Conservation (phyloP, 1,140 invertebrate genomes). For the Euborellia annulipes region DNA sequence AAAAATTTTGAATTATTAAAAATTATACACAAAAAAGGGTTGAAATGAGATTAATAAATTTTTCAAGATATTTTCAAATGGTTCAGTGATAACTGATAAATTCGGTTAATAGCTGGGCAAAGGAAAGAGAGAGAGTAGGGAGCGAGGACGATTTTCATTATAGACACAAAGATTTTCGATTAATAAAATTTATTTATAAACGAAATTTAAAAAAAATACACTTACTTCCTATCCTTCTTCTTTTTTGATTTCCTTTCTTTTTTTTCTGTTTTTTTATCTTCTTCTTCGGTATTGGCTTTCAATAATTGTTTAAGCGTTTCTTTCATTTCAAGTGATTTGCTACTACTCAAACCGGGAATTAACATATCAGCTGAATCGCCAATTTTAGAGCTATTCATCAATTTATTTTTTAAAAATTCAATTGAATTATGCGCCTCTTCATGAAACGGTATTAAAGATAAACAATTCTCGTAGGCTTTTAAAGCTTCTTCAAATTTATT, state of each 20-base stretch:
- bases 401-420: constrained; percentile 55
- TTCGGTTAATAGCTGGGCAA: too few species aligned
- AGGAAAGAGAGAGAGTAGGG: too few species aligned
- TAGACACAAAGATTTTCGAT: too few species aligned
- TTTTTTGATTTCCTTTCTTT: constrained; percentile 38
- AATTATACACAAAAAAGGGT: too few species aligned
- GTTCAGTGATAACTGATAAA: too few species aligned
- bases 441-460: constrained; percentile 63
- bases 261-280: constrained; percentile 43
- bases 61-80: too few species aligned
- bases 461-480: constrained; percentile 66
- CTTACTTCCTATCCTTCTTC: constrained; percentile 45
- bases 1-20: not conserved
- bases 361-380: constrained; percentile 40
- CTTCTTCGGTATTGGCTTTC: constrained; percentile 23
- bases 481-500: constrained; percentile 71
- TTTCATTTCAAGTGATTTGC: constrained; percentile 40
- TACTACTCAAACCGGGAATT: constrained; percentile 33
- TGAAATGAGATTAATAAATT: too few species aligned
- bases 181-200: too few species aligned
- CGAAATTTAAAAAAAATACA: too few species aligned
- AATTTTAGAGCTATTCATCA: constrained; percentile 23
- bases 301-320: constrained; percentile 44
- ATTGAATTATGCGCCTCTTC: constrained; percentile 69
- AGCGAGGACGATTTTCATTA: too few species aligned